A percentile compares a stretch with the other conserved stretches of the same genome.
Evolutionary conservation across 2,113 vertebrate genomes (phyloP).

Genomic region (Chloropsis hardwickii): DNA sequence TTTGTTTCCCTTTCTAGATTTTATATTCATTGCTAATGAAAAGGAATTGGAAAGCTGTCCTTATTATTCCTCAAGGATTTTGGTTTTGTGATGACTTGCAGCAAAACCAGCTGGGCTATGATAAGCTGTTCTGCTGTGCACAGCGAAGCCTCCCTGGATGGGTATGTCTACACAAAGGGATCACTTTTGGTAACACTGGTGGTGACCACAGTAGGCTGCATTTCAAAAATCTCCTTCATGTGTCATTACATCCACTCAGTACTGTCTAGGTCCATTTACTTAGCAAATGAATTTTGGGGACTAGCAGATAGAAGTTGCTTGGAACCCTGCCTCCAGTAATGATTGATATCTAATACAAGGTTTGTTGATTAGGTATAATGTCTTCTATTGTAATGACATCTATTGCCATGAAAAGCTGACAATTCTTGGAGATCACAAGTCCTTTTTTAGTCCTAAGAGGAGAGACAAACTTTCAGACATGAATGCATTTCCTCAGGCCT

Average conservation of each 20-base stretch:
- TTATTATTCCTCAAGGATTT: not conserved
- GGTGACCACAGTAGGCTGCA: not conserved
- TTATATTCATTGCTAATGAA: not conserved
- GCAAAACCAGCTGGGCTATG: not conserved
- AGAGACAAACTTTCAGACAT: not conserved
- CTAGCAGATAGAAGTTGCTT: not conserved
- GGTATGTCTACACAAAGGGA: not conserved
- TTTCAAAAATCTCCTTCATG: not conserved
- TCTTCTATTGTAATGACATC: not conserved
- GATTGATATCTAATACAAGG: not conserved
- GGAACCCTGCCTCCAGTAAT: not conserved
- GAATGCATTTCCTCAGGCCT: not conserved
- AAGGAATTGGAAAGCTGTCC: not conserved
- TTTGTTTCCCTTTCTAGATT: not conserved
- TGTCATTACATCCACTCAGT: not conserved
- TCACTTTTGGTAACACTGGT: fast-evolving
- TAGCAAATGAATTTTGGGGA: not conserved
- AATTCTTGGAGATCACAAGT: not conserved
- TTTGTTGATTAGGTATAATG: not conserved
- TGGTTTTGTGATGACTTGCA: not conserved
- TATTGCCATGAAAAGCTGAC: not conserved
- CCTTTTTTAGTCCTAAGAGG: not conserved
- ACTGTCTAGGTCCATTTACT: not conserved
- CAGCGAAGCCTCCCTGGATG: fast-evolving
- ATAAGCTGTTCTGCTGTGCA: not conserved